Base-by-base conservation (phyloP, 2,113 vertebrate species). In the Motacilla alba region DNA sequence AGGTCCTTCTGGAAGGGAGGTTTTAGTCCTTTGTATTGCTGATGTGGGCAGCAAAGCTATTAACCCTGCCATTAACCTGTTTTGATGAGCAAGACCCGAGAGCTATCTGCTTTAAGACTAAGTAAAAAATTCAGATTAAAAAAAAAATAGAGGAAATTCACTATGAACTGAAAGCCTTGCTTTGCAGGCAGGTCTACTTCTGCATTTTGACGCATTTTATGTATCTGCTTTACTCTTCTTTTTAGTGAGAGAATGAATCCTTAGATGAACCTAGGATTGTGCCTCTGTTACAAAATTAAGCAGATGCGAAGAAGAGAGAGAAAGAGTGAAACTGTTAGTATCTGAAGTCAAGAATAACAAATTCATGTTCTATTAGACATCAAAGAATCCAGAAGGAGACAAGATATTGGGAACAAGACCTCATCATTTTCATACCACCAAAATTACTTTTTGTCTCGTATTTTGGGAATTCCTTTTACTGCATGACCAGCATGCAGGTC, bases 131-230 rank as follows among this genome's bases (percentile, higher is more conserved):
- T 62, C 19, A 47, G 60, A 46, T 95, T 59, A 14, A 44, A 79
- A 83, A 84, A 68, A 64, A 74, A 78, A 70, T 85, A 70, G 68
- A 83, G 27, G 58, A 83, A 72, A 78, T 91, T 81, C 64, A 43
- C 64, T 87, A 31, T 89, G 83, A 92, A 75, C 80, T 37, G 56
- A 75, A 66, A 91, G 24, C n/a, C 41, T 72, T 95, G 30, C 33
- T 95, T 93, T 93, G 69, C 80, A 89, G 64, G 33, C 86, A 92
- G 69, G 33, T 78, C 87, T 94, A 14, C 73, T 87, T 87, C 62
- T 89, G 73, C 59, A 63, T 94, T 96, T 86, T 43, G 11, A 47
- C 94, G 91, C 76, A 87, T 83, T 80, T 83, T 46, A 67, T 90
- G 67, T 94, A 31, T 91, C 44, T 82, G 75, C 53, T 21, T 89